A percentile compares a stretch with the other conserved stretches of the same genome.
phyloP scores from a whole-genome alignment of 1,140 invertebrate genomes.

The Agrypnia vestita region DNA sequence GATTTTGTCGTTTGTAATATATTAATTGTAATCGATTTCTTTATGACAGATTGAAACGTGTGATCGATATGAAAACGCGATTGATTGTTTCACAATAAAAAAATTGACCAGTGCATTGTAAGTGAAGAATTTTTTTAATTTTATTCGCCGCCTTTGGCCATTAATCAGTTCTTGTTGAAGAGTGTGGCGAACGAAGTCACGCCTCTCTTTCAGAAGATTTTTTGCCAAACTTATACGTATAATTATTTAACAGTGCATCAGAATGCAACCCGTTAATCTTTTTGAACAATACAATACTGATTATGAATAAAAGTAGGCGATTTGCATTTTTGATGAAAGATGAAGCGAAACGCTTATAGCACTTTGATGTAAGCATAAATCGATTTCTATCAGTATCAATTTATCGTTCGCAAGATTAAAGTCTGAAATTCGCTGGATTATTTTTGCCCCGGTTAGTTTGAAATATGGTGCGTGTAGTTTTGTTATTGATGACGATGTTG shows the following conservation, averaged over 20 bases:
- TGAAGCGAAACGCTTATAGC: no score
- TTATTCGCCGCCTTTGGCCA: slow-evolving; percentile 25
- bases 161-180: slow-evolving; percentile 26
- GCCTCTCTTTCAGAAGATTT: slow-evolving; percentile 13
- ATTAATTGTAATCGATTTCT: slow-evolving; percentile 32
- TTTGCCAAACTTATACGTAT: neutral
- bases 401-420: no score
- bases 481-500: no score
- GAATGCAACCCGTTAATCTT: slow-evolving; percentile 16
- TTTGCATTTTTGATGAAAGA: neutral
- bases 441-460: no score
- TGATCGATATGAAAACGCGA: slow-evolving; percentile 10
- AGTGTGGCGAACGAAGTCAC: slow-evolving; percentile 23
- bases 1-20: neutral
- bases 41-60: slow-evolving; percentile 22
- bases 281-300: slow-evolving; percentile 21
- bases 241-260: slow-evolving; percentile 25
- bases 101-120: neutral
- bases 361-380: no score
- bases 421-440: no score
- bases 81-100: slow-evolving; percentile 34
- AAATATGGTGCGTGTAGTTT: no score
- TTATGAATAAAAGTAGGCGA: slow-evolving; percentile 2
- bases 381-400: no score
- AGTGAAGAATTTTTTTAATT: slow-evolving; percentile 19